Evolutionary conservation across 2,113 vertebrate species (phyloP), one percentile per base, ranked within the genome.

Genomic region (Erythrocercus mccallii): DNA sequence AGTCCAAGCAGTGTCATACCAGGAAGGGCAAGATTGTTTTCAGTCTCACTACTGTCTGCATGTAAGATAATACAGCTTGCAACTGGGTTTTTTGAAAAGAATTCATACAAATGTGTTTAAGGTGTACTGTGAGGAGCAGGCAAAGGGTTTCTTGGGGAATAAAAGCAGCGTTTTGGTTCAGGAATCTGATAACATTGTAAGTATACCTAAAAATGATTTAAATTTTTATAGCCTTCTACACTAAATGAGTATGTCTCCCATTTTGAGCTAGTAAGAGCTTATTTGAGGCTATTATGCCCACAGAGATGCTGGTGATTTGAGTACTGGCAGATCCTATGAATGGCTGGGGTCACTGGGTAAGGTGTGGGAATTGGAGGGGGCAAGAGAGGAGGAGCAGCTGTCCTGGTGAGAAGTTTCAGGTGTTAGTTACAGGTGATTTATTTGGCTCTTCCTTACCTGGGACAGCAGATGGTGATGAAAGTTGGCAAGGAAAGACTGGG

Each of bases 331-430:
- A 68, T 84, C 33, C 53, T 81, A 11, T 20, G 66, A 12, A 48
- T 40, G 51, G 47, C 76, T 58, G 87, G 74, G 69, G 90, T 95
- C 91, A 71, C 94, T 74, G 94, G 87, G 91, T 91, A 72, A 30
- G 38, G 48, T 44, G 86, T 42, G 23, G 45, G 22, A 33, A 66
- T 11, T 15, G 54, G 4, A 53, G 69, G 15, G 15, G 30, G 3
- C 12, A 31, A 16, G 33, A 60, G 37, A 73, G 37, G 27, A 81
- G 28, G n/a, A 74, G 24, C 24, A 61, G 61, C 30, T 69, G 24
- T 54, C 22, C 57, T 30, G 37, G 17, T n/a, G 19, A 31, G 64
- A 64, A 53, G 30, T 79, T 60, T 15, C 16, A 13, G 5, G 6
- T 42, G 38, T 70, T 31, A 42, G 40, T 37, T 42, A 38, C 13